Evolutionary conservation across 2,888 invertebrate genomes (phyloP).

Genomic region (Agrochola litura): DNA sequence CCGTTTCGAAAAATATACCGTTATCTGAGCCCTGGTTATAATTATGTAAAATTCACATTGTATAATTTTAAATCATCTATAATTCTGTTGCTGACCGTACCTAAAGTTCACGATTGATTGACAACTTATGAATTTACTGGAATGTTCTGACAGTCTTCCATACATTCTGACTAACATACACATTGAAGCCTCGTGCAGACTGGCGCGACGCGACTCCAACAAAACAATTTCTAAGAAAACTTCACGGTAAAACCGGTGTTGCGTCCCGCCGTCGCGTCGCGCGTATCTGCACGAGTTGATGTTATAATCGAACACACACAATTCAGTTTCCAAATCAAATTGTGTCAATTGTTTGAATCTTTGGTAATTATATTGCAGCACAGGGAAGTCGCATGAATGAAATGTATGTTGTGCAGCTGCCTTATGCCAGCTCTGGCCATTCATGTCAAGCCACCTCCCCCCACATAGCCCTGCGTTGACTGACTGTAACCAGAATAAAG

Average conservation of each 20-base stretch:
- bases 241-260: no score
- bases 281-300: not conserved
- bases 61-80: no score
- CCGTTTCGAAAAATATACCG: no score
- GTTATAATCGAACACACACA: not conserved
- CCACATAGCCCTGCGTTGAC: constrained; percentile 18
- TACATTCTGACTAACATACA: not conserved
- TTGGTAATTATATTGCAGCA: not conserved
- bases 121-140: not conserved
- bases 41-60: not conserved
- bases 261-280: no score
- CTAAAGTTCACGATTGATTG: not conserved
- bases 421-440: not conserved
- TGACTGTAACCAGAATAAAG: constrained; percentile 14
- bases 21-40: no score
- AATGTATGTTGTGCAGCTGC: not conserved
- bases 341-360: not conserved
- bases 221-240: no score
- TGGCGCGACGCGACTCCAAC: no score
- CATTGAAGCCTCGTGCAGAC: not conserved
- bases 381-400: not conserved
- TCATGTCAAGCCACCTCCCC: not conserved
- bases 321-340: not conserved
- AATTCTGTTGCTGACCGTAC: not conserved
- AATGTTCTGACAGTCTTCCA: not conserved